A percentile compares a stretch with the other conserved stretches of the same genome.
Evolutionary conservation across 30 jellyfish, hydroid and myxozoan species (phyloP).

Genomic region (Hydractinia symbiolongicarpus): DNA sequence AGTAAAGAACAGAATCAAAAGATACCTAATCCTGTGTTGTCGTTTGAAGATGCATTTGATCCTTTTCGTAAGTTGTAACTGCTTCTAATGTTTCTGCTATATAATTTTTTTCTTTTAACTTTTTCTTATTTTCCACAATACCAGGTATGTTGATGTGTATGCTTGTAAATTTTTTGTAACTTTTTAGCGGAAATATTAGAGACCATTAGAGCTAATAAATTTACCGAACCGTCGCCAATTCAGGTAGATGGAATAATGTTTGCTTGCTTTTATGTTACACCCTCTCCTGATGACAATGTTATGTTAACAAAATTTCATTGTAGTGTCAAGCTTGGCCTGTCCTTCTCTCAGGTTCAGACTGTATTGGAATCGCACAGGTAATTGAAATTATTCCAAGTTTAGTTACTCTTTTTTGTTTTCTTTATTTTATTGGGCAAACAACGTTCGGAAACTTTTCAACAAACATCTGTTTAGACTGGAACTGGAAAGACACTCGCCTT

Average conservation of each 20-base stretch:
- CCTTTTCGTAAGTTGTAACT: slow-evolving; percentile 56
- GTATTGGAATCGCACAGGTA: slow-evolving; percentile 99
- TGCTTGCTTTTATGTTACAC: not conserved
- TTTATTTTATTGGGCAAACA: no score
- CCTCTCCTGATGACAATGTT: no score
- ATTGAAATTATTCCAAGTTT: no score
- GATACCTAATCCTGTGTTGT: slow-evolving; percentile 66
- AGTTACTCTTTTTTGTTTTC: no score
- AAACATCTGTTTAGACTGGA: slow-evolving; percentile 70
- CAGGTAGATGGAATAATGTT: slow-evolving; percentile 47
- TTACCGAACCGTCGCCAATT: slow-evolving; percentile 85
- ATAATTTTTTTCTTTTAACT: not conserved
- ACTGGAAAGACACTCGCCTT: slow-evolving; percentile 98
- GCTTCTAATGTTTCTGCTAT: not conserved
- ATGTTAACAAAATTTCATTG: no score
- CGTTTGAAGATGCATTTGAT: slow-evolving; percentile 83
- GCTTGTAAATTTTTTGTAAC: not conserved
- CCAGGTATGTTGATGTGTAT: not conserved
- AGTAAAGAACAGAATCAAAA: slow-evolving; percentile 4
- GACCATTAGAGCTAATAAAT: slow-evolving; percentile 64
- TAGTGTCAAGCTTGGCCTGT: slow-evolving; percentile 99
- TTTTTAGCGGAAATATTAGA: slow-evolving; percentile 85
- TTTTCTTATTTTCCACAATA: not conserved
- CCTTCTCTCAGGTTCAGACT: slow-evolving; percentile 77
- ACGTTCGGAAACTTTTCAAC: no score